phyloP scores from a whole-genome alignment of 1,140 invertebrate genomes.

The Trichonephila clavipes region DNA sequence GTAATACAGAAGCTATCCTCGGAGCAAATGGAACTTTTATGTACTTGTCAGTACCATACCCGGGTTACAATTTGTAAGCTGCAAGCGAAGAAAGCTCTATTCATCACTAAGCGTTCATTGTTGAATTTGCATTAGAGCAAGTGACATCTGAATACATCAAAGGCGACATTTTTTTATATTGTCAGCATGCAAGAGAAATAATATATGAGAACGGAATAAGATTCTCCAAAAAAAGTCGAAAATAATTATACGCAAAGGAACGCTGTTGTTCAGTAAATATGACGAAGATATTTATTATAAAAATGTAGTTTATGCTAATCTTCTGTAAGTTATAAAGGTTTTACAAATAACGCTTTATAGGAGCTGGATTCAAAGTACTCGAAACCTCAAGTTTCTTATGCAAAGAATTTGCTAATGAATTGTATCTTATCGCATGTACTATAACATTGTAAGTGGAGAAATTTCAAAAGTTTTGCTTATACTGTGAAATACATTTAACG shows the following conservation, averaged over 20 bases:
- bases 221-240: background rate
- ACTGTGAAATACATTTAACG: too few relatives aligned
- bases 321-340: too few relatives aligned
- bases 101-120: background rate
- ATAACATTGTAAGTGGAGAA: too few relatives aligned
- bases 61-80: background rate
- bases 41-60: background rate
- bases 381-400: too few relatives aligned
- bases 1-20: background rate
- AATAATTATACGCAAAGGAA: background rate
- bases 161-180: background rate
- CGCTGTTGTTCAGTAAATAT: background rate
- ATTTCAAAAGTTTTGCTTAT: too few relatives aligned
- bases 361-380: too few relatives aligned
- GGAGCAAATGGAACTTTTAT: conserved; percentile 44
- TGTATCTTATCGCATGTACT: too few relatives aligned
- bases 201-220: background rate
- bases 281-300: background rate
- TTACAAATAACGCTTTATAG: too few relatives aligned
- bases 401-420: too few relatives aligned
- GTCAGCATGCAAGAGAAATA: background rate
- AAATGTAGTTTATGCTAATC: too few relatives aligned
- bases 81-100: background rate
- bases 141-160: background rate
- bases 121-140: background rate